These are phyloP conservation scores for Argyrosomus regius DNA, from an alignment of 2,797 vertebrate genomes.

Conservation along the genomic window DNA sequence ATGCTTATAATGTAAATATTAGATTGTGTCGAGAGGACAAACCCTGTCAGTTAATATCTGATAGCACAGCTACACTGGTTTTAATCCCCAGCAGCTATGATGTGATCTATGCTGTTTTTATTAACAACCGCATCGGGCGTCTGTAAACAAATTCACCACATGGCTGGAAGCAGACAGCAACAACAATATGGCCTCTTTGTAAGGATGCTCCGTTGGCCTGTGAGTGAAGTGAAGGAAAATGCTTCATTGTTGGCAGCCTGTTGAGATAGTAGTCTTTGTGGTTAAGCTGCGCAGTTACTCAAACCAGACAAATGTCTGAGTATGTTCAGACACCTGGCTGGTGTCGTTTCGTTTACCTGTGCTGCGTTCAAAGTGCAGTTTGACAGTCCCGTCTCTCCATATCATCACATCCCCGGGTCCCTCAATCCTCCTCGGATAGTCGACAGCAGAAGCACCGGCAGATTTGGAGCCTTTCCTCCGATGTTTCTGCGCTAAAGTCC, in stretches of 20 bases:
- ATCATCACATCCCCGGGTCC: slow-evolving; percentile 89
- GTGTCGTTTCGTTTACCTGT: slow-evolving; percentile 77
- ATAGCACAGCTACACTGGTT: not conserved
- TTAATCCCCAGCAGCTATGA: slow-evolving; percentile 21
- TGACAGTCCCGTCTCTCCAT: slow-evolving; percentile 90
- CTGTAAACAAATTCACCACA: slow-evolving; percentile 78
- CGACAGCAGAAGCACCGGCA: slow-evolving; percentile 57
- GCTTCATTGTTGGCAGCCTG: slow-evolving; percentile 11
- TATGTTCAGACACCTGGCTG: not conserved
- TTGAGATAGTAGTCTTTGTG: not conserved
- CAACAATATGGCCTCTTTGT: slow-evolving; percentile 78
- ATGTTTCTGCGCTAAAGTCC: slow-evolving; percentile 80
- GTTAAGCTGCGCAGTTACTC: slow-evolving; percentile 12
- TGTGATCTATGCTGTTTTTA: slow-evolving; percentile 34
- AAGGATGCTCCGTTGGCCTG: slow-evolving; percentile 64
- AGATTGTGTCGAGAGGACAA: not conserved
- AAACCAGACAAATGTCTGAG: not conserved
- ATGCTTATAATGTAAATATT: slow-evolving; percentile 13
- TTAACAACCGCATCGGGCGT: slow-evolving; percentile 40
- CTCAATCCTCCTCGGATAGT: slow-evolving; percentile 72
- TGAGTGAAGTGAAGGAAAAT: slow-evolving; percentile 24
- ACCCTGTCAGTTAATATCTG: not conserved
- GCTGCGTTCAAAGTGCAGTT: slow-evolving; percentile 63
- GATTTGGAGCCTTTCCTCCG: slow-evolving; percentile 75
- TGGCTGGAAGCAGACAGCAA: slow-evolving; percentile 67